phyloP scores from a whole-genome alignment of 2,888 invertebrate species.

The Harpagoxenus sublaevis region DNA sequence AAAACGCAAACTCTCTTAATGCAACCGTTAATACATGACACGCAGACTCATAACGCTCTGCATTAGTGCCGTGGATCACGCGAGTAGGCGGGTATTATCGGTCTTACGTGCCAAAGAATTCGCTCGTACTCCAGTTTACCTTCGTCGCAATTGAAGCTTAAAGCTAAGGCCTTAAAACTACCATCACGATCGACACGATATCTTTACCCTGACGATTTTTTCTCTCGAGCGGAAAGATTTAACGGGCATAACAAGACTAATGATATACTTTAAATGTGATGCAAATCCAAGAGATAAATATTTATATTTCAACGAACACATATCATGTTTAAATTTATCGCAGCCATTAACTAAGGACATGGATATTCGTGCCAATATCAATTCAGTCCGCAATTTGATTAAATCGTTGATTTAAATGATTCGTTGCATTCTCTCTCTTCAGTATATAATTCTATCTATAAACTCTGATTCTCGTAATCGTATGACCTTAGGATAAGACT shows the following conservation, averaged over 20 bases:
- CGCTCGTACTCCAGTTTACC: constrained; percentile 42
- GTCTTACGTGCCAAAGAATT: constrained; percentile 72
- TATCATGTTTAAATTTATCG: constrained; percentile 10
- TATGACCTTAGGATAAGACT: not conserved
- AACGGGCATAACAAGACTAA: constrained; percentile 1
- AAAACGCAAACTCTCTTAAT: constrained; percentile 51
- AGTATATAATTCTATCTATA: not conserved
- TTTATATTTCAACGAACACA: not conserved
- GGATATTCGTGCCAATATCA: constrained; percentile 24
- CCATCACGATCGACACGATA: constrained; percentile 34
- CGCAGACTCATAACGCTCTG: constrained; percentile 71
- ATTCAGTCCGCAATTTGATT: not conserved
- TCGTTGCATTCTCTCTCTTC: not conserved
- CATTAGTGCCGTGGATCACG: constrained; percentile 72
- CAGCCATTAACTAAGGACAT: not conserved
- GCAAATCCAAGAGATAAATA: constrained; percentile 16
- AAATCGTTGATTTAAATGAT: constrained; percentile 6
- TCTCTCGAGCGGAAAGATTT: constrained; percentile 19
- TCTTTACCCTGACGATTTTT: constrained; percentile 4
- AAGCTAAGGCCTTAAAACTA: constrained; percentile 34
- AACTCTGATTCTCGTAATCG: not conserved
- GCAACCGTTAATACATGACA: constrained; percentile 59
- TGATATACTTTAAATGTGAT: constrained; percentile 6
- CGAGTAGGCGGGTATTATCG: constrained; percentile 69
- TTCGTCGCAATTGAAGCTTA: constrained; percentile 48